A percentile compares a stretch with the other conserved stretches of the same genome.
Conservation (phyloP, 2,888 invertebrate species). For the Drosophila flavopinicola region DNA sequence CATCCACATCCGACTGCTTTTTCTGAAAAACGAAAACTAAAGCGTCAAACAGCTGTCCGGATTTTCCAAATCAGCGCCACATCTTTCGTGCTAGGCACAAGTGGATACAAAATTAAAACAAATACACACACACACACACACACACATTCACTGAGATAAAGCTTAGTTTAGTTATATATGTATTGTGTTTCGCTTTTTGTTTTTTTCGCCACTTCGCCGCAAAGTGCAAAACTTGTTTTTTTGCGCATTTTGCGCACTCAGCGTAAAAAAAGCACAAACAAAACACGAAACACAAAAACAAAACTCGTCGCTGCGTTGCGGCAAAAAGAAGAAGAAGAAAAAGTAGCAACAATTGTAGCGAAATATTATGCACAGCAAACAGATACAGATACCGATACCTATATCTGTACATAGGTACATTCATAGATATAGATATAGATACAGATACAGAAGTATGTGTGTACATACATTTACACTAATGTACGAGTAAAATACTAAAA, state of each 20-base stretch:
- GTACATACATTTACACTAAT: constrained; percentile 12
- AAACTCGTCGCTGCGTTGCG: constrained; percentile 55
- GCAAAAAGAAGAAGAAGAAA: constrained; percentile 42
- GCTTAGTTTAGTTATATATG: constrained; percentile 56
- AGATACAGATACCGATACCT: constrained; percentile 26
- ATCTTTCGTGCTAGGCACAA: constrained; percentile 75
- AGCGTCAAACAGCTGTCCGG: constrained; percentile 56
- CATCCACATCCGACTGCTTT: constrained; percentile 23
- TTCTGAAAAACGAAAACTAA: constrained; percentile 37
- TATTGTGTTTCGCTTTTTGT: constrained; percentile 26
- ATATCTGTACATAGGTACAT: constrained; percentile 10
- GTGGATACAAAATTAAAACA: constrained; percentile 75
- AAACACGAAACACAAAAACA: constrained; percentile 51
- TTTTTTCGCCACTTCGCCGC: constrained; percentile 49
- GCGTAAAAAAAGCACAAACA: constrained; percentile 59
- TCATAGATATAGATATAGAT: constrained; percentile 8
- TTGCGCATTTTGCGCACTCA: constrained; percentile 78
- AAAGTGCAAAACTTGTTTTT: constrained; percentile 76
- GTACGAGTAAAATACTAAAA: constrained; percentile 11
- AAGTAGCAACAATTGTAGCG: constrained; percentile 38
- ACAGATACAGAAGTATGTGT: constrained; percentile 21
- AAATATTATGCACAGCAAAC: constrained; percentile 52
- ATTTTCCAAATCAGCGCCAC: constrained; percentile 56
- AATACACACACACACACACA: constrained; percentile 43
- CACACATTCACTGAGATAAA: constrained; percentile 37